Percentiles rank a stretch among this genome's conserved stretches.
Conservation (phyloP, 2,113 vertebrate genomes). For the Neotoma lepida region DNA sequence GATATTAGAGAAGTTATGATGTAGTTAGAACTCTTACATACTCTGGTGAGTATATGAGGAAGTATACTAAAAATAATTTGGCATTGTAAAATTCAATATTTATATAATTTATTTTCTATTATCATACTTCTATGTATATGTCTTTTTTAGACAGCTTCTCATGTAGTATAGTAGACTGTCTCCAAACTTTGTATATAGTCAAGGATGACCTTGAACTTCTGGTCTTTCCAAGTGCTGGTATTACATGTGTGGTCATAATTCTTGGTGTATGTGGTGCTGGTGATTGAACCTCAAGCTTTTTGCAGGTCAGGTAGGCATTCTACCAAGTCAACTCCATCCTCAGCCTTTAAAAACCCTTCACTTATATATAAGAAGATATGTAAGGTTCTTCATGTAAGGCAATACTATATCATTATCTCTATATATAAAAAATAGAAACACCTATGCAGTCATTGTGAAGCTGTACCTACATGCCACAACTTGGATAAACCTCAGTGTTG, state of each 20-base stretch:
- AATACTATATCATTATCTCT: background rate
- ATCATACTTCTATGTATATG: background rate
- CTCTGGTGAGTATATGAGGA: background rate
- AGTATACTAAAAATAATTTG: slow-evolving; percentile 27
- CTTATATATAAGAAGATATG: background rate
- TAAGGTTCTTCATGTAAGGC: background rate
- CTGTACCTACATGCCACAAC: background rate
- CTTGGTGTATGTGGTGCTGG: background rate
- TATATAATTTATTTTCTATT: background rate
- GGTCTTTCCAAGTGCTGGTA: background rate
- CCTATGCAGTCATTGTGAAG: background rate
- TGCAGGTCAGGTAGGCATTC: background rate
- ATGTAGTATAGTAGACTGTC: background rate
- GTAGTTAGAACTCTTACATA: background rate
- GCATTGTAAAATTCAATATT: slow-evolving; percentile 16
- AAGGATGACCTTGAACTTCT: background rate
- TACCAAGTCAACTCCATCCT: background rate
- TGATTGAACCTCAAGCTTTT: background rate
- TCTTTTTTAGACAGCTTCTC: background rate
- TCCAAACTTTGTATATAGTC: background rate
- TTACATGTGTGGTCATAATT: background rate
- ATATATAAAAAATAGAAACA: background rate
- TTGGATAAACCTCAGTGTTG: background rate
- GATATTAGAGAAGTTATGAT: background rate
- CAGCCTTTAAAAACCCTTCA: background rate